These are phyloP conservation scores for Aurelia sp. DNA, from an alignment of 30 jellyfish, hydroid and myxozoan species.

Conservation along the genomic window DNA sequence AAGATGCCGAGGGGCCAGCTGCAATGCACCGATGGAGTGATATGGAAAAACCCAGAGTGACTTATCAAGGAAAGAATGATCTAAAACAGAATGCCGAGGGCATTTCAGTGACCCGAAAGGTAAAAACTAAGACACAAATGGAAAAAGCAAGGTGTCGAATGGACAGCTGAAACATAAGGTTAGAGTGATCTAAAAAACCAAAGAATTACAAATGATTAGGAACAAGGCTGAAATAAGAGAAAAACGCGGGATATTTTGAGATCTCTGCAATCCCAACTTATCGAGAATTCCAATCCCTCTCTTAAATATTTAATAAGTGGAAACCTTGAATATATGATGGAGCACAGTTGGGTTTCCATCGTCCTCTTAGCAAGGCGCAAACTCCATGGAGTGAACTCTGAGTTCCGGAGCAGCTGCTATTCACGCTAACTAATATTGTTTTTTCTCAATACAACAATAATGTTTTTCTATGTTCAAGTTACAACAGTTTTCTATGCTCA, in stretches of 20 bases:
- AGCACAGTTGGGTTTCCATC: conserved; percentile 51
- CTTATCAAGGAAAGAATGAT: no score
- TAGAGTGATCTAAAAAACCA: conserved; percentile 25
- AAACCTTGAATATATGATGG: conserved; percentile 39
- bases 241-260: conserved; percentile 45
- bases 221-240: neutral
- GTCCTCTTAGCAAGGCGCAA: conserved; percentile 6
- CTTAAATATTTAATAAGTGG: conserved; percentile 8
- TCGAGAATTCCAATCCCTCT: conserved; percentile 42
- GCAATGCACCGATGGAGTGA: no score
- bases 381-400: conserved; percentile 5
- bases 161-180: conserved; percentile 28
- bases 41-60: no score
- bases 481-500: no score
- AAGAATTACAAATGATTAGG: conserved; percentile 24
- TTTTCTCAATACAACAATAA: neutral
- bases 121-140: neutral
- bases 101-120: no score
- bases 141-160: neutral
- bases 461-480: conserved; percentile 5
- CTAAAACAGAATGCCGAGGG: no score
- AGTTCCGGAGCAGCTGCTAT: conserved; percentile 23
- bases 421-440: conserved; percentile 24
- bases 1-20: no score
- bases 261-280: conserved; percentile 34